Base-by-base conservation (phyloP, 2,888 invertebrate genomes). In the Caenorhabditis zanzibari region DNA sequence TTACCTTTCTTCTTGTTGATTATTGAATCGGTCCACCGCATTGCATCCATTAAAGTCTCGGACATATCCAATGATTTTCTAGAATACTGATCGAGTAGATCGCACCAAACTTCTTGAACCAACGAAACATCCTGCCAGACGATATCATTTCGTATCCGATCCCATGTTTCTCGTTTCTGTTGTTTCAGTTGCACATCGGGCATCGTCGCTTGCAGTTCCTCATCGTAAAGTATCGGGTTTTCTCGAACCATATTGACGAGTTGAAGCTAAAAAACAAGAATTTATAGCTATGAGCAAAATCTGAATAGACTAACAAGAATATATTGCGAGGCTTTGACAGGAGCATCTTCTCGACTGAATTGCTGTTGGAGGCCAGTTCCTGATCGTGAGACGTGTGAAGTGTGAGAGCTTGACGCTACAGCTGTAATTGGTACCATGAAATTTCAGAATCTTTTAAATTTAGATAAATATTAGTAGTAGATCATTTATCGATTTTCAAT, bases 81-180 rank as follows among this genome's bases (percentile, higher is more conserved):
- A 0, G 74, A 16, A 22, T 79, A 82, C 16, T 82, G 73, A 19
- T 77, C 79, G 2, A 82, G 38, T 5, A 82, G 54, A 38, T 73
- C 68, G 12, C 47, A 41, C 82, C 82, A 82, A 4, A 77, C 63
- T 7, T 69, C 61, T 32, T 79, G 69, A 1, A 77, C 49, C 0
- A 74, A 38, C 2, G 58, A 44, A n/a, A 49, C 71, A 22, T 80
- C 63, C 38, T 77, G 64, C 82, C 82, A 82, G 12, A 61, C 41
- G 7, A 82, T 71, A 32, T 82, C 74, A 2, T 19, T 44, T 1
- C 69, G 54, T 24, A 82, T 74, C 16, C 69, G 47, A 41, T 69
- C 52, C 82, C 82, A 82, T 22, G 71, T 63, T 16, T 82, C 82
- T 19, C 64, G 26, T 44, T 59, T 76, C 38, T 75, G 58, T 0